These are phyloP conservation scores for Lasioglossum baleicum DNA, from an alignment of 1,140 invertebrate species.

Conservation along the genomic window DNA sequence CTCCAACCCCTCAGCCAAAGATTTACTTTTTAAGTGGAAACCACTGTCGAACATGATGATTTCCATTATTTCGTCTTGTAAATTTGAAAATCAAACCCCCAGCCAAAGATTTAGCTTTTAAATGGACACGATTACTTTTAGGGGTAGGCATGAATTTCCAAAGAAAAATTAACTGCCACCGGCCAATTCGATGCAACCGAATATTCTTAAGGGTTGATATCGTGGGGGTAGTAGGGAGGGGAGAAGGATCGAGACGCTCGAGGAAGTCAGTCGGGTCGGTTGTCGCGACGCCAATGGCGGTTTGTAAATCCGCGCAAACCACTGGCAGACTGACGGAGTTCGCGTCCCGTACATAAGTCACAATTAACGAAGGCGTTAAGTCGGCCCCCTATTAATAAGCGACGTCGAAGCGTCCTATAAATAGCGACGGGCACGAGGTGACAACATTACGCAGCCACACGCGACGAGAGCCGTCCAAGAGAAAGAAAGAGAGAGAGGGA, in stretches of 20 bases:
- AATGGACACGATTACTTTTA: no score
- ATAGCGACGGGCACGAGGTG: slow-evolving; percentile 61
- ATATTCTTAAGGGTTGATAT: no score
- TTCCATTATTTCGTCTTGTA: no score
- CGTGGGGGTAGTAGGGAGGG: not conserved
- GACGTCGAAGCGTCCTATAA: slow-evolving; percentile 67
- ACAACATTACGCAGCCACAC: slow-evolving; percentile 50
- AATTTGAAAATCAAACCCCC: no score
- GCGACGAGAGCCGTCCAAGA: slow-evolving; percentile 3
- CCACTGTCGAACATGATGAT: no score
- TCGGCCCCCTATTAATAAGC: slow-evolving; percentile 71
- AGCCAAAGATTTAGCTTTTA: no score
- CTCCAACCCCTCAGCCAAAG: no score
- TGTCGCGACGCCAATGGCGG: slow-evolving; percentile 25
- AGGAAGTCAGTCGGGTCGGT: not conserved
- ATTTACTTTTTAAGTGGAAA: no score
- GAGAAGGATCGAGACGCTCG: not conserved
- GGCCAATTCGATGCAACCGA: no score
- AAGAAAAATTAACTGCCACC: no score
- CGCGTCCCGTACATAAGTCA: slow-evolving; percentile 62
- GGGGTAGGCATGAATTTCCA: no score
- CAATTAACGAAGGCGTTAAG: slow-evolving; percentile 70
- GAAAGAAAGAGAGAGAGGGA: no score
- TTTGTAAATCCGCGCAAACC: slow-evolving; percentile 48
- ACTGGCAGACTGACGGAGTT: slow-evolving; percentile 20